Base-by-base conservation (phyloP, 2,888 invertebrate genomes). In the Dicyrtomina minuta region DNA sequence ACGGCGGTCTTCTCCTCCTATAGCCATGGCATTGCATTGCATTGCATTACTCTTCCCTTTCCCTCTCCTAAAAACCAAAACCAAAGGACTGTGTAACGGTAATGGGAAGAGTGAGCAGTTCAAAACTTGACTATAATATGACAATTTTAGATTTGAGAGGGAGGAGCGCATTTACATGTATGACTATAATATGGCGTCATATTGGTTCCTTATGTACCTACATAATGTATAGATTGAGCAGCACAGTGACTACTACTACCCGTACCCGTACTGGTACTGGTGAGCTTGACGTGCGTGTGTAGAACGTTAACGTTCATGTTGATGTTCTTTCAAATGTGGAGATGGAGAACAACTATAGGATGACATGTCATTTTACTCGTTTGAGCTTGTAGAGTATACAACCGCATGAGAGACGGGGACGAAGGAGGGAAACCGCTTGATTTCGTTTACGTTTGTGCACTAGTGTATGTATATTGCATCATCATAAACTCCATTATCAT, bases 401-500 rank as follows among this genome's bases (percentile, higher is more conserved):
- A 22, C 53, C 53, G 26, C 12, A 24, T 22, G 17, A 58, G 39
- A 39, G 55, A 15, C 2, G 13, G 27, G 26, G 27, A 12, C 1
- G 10, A 26, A 27, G 6, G 24, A 27, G 58, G n/a, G 58, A 33
- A 58, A 58, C 58, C 58, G 58, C 58, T 58, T 58, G 58, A 58
- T 58, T 33, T 58, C 39, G 58, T 58, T 41, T 41, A 58, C 41
- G 58, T 58, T 51, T 46, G 51, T 51, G 22, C 22, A 51, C 22
- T 51, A 22, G 17, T 20, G 39, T 39, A 39, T 58, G 58, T 58
- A 33, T 58, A 58, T 58, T 58, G 39, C 58, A 58, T 58, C 33
- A 56, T 15, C 27, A 41, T 58, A 58, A 58, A 41, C 58, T 41
- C 41, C 58, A 58, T 58, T 41, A 58, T 58, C 58, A 58, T 58